A percentile compares a stretch with the other conserved stretches of the same genome.
phyloP scores from a whole-genome alignment of 92 coral and sea anemone species.

The Palythoa caribaeorum region DNA sequence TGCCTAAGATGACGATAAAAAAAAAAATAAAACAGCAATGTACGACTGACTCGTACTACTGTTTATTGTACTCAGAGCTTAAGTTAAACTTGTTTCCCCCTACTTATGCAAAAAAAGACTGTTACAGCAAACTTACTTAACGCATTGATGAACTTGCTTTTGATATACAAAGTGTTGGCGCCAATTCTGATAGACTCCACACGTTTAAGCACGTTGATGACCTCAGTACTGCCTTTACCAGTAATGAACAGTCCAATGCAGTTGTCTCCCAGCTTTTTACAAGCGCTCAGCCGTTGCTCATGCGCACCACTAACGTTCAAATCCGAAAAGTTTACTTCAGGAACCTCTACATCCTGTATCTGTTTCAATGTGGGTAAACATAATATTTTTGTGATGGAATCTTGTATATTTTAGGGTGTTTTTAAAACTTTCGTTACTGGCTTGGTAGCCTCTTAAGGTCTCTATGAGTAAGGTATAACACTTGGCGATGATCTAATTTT shows the following conservation, averaged over 20 bases:
- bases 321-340: constrained; percentile 26
- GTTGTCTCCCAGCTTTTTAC: constrained; percentile 16
- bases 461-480: too few relatives aligned
- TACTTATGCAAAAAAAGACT: not conserved
- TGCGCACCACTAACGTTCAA: not conserved
- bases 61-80: not conserved
- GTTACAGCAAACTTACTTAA: constrained; percentile 18
- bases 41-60: not conserved
- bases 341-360: constrained; percentile 43
- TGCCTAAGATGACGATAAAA: not conserved
- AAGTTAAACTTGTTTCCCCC: too few relatives aligned
- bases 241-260: constrained; percentile 41
- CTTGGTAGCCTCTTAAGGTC: too few relatives aligned
- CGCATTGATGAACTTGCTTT: constrained; percentile 32
- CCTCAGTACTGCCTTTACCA: constrained; percentile 14
- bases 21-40: not conserved
- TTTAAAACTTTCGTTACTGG: too few relatives aligned
- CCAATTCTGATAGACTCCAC: constrained; percentile 16
- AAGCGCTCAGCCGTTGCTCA: not conserved
- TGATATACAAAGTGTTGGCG: constrained; percentile 38
- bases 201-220: constrained; percentile 13
- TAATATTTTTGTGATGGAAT: too few relatives aligned
- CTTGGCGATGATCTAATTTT: too few relatives aligned
- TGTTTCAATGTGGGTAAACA: not conserved
- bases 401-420: too few relatives aligned